Evolutionary conservation across 2,888 invertebrate species (phyloP), one percentile per base, ranked within the genome.

Genomic region (Parnassius apollo): DNA sequence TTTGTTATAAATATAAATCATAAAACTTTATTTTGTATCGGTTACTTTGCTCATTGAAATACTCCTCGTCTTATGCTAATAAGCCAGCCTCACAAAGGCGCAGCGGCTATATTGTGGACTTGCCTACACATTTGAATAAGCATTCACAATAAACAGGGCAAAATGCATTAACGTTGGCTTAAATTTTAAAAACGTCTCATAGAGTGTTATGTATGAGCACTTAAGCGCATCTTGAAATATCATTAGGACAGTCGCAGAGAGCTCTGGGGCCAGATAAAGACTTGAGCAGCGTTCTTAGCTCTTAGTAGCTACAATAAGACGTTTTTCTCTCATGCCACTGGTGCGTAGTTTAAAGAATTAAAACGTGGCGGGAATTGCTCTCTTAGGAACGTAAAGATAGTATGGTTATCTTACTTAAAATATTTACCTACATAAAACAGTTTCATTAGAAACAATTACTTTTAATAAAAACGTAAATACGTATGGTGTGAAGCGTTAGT

Each of bases 171-270:
- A 80, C 76, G 88, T 85, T 85, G 88, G 78, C 82, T 90, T 91
- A 91, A 89, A 91, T 91, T 91, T 87, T 86, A 88, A 91, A 91
- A 91, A 91, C 80, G 91, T 91, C 91, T 81, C 90, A 83, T 89
- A 86, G 81, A 91, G 83, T 83, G 88, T 89, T 86, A 91, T 90
- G 82, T 90, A 91, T 89, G 91, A 85, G 81, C 83, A 85, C 85
- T 89, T 89, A 90, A 89, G 84, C 81, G 86, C 81, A 81, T 85
- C 87, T 84, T 80, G 84, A 86, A 88, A 90, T 91, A 91, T 91
- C 91, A 90, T 91, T 91, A 91, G 86, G 82, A 78, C 82, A 83
- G 82, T 80, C 71, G 78, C 74, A 81, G 80, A 71, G 78, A 75
- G 80, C 85, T 81, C 83, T 70, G 65, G 78, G 76, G 76, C 70